phyloP scores from a whole-genome alignment of 1,140 invertebrate genomes.

The Drosophila miranda region DNA sequence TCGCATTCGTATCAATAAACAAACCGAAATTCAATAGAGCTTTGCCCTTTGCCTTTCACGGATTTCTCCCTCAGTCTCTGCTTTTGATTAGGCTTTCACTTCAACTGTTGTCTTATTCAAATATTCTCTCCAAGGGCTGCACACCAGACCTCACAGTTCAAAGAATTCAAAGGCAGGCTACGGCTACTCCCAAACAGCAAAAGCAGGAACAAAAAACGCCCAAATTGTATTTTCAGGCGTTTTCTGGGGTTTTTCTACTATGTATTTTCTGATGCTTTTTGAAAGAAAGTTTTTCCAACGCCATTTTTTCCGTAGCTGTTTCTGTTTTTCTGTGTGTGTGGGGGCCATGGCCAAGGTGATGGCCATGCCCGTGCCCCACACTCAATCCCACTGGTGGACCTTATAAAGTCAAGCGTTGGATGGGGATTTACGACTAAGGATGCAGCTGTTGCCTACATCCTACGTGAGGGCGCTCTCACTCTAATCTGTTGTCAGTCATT shows the following conservation, averaged over 20 bases:
- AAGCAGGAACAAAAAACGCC: too few species aligned
- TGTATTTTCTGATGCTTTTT: slow-evolving; percentile 43
- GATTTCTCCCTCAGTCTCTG: slow-evolving; percentile 9
- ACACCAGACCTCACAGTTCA: slow-evolving; percentile 26
- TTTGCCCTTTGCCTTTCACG: not conserved
- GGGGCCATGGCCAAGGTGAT: slow-evolving; percentile 41
- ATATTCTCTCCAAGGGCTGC: slow-evolving; percentile 36
- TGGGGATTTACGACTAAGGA: slow-evolving; percentile 31
- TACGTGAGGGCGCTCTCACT: slow-evolving; percentile 54
- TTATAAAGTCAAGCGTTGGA: slow-evolving; percentile 41
- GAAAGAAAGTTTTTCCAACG: slow-evolving; percentile 44
- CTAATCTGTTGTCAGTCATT: slow-evolving; percentile 79
- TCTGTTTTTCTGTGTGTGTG: slow-evolving; percentile 17
- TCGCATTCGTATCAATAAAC: slow-evolving; percentile 13
- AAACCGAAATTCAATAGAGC: slow-evolving; percentile 1
- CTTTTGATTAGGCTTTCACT: slow-evolving; percentile 39
- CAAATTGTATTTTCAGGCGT: slow-evolving; percentile 19
- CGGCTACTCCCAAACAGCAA: slow-evolving; percentile 17
- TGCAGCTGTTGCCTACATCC: slow-evolving; percentile 55
- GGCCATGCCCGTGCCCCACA: too few species aligned
- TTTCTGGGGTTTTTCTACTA: slow-evolving; percentile 5
- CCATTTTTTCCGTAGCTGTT: slow-evolving; percentile 19
- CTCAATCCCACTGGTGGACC: slow-evolving; percentile 2
- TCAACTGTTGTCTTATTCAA: slow-evolving; percentile 46
- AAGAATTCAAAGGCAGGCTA: slow-evolving; percentile 20